A percentile compares a stretch with the other conserved stretches of the same genome.
phyloP scores from a whole-genome alignment of 2,113 vertebrate species.

The Emydura subglobosa region DNA sequence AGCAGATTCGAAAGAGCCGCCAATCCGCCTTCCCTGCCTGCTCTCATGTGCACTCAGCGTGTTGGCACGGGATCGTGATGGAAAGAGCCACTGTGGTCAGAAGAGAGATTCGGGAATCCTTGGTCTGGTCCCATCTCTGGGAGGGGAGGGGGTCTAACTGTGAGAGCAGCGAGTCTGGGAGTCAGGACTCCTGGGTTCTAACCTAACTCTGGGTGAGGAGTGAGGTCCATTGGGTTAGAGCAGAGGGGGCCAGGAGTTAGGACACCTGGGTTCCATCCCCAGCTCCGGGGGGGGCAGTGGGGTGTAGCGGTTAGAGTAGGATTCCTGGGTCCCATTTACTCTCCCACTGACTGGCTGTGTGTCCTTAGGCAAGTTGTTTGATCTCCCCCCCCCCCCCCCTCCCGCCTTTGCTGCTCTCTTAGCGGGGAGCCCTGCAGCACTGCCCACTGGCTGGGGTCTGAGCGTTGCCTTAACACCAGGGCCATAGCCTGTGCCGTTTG shows the following conservation, averaged over 20 bases:
- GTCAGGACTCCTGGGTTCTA: neutral
- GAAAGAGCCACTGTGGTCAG: neutral
- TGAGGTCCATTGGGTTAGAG: too few species aligned
- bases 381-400: neutral
- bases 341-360: neutral
- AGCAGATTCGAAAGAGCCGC: neutral
- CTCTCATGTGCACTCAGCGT: neutral
- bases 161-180: neutral
- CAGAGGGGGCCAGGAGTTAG: neutral
- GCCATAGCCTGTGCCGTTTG: neutral
- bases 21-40: conserved; percentile 48
- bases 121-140: neutral
- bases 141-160: too few species aligned
- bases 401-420: neutral
- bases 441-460: neutral
- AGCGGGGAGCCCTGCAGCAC: neutral
- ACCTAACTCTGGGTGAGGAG: neutral
- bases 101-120: neutral
- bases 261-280: neutral
- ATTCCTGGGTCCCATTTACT: neutral
- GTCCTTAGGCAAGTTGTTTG: neutral
- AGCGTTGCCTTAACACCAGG: neutral
- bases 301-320: too few species aligned
- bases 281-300: too few species aligned
- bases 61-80: neutral